phyloP scores from a whole-genome alignment of 2,113 vertebrate genomes.

The Nansenia antarctica region DNA sequence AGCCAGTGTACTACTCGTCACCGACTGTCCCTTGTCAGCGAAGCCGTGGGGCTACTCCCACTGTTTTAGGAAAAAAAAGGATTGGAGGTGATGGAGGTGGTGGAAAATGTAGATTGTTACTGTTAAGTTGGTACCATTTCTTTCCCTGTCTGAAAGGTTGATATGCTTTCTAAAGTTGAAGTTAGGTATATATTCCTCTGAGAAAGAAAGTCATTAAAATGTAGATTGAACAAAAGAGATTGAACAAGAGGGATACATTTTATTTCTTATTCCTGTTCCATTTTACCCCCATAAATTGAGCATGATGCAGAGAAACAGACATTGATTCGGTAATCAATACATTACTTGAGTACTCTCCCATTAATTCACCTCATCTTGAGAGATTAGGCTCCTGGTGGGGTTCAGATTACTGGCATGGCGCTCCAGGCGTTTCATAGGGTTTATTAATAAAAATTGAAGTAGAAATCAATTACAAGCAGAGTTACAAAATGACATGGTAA shows the following conservation, averaged over 20 bases:
- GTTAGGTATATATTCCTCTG: no score
- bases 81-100: no score
- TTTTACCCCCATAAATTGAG: constrained; percentile 49
- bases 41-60: constrained; percentile 4
- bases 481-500: constrained; percentile 53
- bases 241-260: constrained; percentile 31
- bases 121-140: neutral
- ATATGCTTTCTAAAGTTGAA: no score
- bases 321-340: constrained; percentile 65
- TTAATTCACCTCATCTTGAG: constrained; percentile 61
- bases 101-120: neutral
- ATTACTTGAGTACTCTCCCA: constrained; percentile 49
- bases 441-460: constrained; percentile 65
- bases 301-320: constrained; percentile 39
- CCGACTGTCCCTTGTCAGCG: neutral
- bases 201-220: no score
- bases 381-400: constrained; percentile 62
- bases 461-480: constrained; percentile 70
- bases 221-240: constrained; percentile 25
- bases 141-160: neutral
- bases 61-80: neutral
- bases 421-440: constrained; percentile 42
- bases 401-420: constrained; percentile 48
- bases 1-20: neutral
- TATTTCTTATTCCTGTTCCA: constrained; percentile 33